These are phyloP conservation scores for Pseudomugil gertrudae DNA, from an alignment of 2,797 vertebrate species.

Conservation along the genomic window DNA sequence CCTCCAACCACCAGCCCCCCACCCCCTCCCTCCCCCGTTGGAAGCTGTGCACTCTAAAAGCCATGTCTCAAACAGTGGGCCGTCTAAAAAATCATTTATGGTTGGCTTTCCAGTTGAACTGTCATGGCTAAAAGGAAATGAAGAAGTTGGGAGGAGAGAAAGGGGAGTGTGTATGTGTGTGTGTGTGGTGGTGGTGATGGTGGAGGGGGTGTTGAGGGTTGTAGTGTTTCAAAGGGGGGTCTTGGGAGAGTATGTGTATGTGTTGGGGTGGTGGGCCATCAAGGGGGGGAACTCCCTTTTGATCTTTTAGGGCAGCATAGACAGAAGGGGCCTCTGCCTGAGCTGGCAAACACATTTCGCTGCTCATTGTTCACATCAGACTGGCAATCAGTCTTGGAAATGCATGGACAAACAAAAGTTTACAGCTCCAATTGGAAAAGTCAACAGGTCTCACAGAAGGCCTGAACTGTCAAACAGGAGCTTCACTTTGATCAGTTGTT, in stretches of 20 bases:
- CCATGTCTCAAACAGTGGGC: slow-evolving; percentile 68
- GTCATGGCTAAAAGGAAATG: slow-evolving; percentile 80
- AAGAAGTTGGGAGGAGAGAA: slow-evolving; percentile 72
- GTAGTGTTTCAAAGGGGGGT: slow-evolving; percentile 37
- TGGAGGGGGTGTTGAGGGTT: slow-evolving; percentile 44
- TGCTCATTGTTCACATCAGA: slow-evolving; percentile 83
- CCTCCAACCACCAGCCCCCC: too few relatives aligned
- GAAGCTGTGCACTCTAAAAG: slow-evolving; percentile 61
- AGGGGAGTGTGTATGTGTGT: slow-evolving; percentile 16
- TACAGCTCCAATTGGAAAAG: slow-evolving; percentile 85
- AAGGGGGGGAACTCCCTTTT: slow-evolving; percentile 68
- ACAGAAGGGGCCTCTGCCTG: slow-evolving; percentile 65
- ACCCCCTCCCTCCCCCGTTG: slow-evolving; percentile 14
- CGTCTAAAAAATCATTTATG: slow-evolving; percentile 79
- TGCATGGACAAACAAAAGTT: slow-evolving; percentile 84
- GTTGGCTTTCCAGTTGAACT: slow-evolving; percentile 84
- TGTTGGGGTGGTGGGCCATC: slow-evolving; percentile 7
- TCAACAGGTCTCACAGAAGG: slow-evolving; percentile 81
- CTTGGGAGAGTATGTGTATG: background rate
- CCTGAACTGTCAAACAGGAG: slow-evolving; percentile 66
- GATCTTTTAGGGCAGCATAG: slow-evolving; percentile 81
- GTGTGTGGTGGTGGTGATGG: too few relatives aligned
- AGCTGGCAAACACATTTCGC: slow-evolving; percentile 86
- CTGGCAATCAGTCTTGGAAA: slow-evolving; percentile 82
- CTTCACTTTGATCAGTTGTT: slow-evolving; percentile 79